phyloP scores from a whole-genome alignment of 2,797 vertebrate species.

The Lutjanus campechanus region DNA sequence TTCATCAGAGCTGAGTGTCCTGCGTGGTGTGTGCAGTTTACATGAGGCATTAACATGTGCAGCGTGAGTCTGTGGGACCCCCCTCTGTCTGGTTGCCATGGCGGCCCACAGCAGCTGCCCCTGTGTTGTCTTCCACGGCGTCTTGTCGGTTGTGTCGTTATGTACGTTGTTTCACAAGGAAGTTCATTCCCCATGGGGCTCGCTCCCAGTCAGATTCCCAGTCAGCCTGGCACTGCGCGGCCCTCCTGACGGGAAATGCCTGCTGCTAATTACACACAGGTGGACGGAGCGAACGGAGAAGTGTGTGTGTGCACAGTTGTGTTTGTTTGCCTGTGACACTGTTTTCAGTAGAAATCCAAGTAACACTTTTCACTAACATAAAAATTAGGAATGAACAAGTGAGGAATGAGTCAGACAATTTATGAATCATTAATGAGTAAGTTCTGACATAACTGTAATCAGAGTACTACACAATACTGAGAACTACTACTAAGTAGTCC shows the following conservation, averaged over 20 bases:
- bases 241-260: conserved; percentile 84
- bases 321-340: conserved; percentile 67
- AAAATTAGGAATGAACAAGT: too few relatives aligned
- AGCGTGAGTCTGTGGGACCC: not conserved
- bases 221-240: conserved; percentile 77
- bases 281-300: conserved; percentile 67
- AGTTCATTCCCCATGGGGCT: conserved; percentile 56
- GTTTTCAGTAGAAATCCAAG: conserved; percentile 20
- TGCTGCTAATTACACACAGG: conserved; percentile 86
- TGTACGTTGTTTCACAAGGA: conserved; percentile 51
- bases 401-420: too few relatives aligned
- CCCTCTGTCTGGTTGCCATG: conserved; percentile 21
- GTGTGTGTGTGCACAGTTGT: conserved; percentile 53
- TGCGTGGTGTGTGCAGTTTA: not conserved
- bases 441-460: too few relatives aligned
- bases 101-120: too few relatives aligned
- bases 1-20: not conserved
- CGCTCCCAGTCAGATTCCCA: conserved; percentile 68
- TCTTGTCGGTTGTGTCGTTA: not conserved
- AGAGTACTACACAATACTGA: too few relatives aligned
- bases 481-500: too few relatives aligned
- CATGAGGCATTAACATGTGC: not conserved
- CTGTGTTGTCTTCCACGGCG: too few relatives aligned
- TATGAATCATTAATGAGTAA: too few relatives aligned
- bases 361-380: too few relatives aligned